Evolutionary conservation across 2,113 vertebrate genomes (phyloP), one percentile per base, ranked within the genome.

Genomic region (Ctenodactylus gundi): DNA sequence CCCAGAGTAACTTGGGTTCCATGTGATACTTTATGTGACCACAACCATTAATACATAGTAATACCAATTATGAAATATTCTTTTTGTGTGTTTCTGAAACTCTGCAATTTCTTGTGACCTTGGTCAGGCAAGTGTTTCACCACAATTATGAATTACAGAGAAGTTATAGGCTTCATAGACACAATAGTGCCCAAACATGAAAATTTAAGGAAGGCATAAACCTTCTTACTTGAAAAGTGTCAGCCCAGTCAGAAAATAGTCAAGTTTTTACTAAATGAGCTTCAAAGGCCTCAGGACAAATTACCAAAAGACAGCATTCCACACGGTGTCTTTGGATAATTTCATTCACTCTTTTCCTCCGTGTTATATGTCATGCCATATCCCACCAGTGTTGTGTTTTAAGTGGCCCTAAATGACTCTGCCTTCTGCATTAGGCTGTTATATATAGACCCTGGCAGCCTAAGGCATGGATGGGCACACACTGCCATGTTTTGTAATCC

Each of bases 91-190:
- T 36, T 81, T 25, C 4, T 81, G 72, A 83, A 86, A 87, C 70
- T 87, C 15, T 55, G 75, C 88, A 93, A 87, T 93, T 97, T 94
- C 86, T 94, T 85, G 62, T 88, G 94, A 97, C 96, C 89, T 97
- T 97, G 94, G 88, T 57, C 36, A 96, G 46, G 55, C 0, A 5
- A 88, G 90, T 82, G 31, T 88, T 86, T 95, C 80, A 64, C 82
- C 77, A 95, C 60, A 84, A 49, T 67, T 90, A 80, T 95, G 91
- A 90, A 75, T 90, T 86, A 89, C 82, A 86, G 65, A 89, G 73
- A 84, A 81, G 55, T 91, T 91, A 53, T 27, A 53, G 60, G 81
- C 65, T 84, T 91, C 9, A 0, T 67, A 80, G 85, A 87, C 67
- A 87, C 21, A 58, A 55, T 34, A 36, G 82, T 90, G 36, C 49